Base-by-base conservation (phyloP, 1,140 invertebrate species). In the Drosophila tsacasi region DNA sequence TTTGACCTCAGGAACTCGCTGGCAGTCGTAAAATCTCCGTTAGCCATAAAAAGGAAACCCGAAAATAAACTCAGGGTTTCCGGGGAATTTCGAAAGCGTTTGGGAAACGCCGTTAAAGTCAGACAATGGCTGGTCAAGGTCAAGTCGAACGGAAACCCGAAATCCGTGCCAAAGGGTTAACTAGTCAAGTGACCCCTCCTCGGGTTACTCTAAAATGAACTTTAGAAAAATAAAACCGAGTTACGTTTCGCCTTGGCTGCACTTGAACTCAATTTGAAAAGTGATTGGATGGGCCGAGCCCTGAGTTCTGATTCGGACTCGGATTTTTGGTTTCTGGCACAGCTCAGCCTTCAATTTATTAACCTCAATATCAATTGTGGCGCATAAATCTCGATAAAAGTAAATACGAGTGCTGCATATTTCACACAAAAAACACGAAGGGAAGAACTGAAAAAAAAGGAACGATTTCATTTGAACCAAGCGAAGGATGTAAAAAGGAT, bases 281-380 rank as follows among this genome's bases (percentile, higher is more conserved):
- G 52, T 69, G 52, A 67, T 67, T 64, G 52, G 21, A 57, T 39
- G 54, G n/a, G 68, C 47, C 54, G 30, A 30, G 62, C 50, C n/a
- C 47, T 25, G 40, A 25, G 46, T 25, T 71, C 37, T 57, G 66
- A 37, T 64, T 52, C 49, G 21, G 61, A 57, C 50, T 55, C 32
- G 37, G 59, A 30, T 65, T 47, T 69, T 64, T 32, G 55, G 49
- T 52, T 77, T 69, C 49, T 86, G 76, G 61, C 55, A 66, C 65
- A 44, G 50, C 50, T 40, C 55, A 89, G 75, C 86, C 85, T 90
- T 85, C 85, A 91, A 89, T 89, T 91, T 89, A 89, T 89, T 89
- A 89, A 89, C 78, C 85, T 76, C 85, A 90, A 89, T 90, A 89
- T 90, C 85, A 89, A 89, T 89, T 89, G 85, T 85, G 68, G 82